Evolutionary conservation across 2,113 vertebrate species (phyloP), one percentile per base, ranked within the genome.

Genomic region (Pomatostomus ruficeps): DNA sequence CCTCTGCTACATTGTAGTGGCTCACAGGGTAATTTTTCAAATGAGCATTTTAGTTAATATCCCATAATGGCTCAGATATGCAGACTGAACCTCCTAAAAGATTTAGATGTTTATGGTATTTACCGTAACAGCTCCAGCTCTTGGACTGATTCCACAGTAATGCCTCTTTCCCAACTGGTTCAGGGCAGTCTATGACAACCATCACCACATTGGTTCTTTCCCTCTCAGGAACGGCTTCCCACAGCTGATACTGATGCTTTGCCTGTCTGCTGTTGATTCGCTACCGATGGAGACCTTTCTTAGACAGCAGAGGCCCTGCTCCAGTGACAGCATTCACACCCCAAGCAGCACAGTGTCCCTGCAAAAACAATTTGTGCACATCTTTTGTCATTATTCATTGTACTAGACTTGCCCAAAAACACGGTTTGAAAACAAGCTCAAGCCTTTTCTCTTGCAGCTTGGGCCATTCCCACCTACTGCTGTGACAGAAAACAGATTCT

Each of bases 21-120:
- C 92, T 90, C 85, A 87, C n/a, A 57, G 91, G 45, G 65, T 93
- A 94, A 91, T 97, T 95, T 95, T 96, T 95, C 96, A 96, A 96
- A 88, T 91, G 65, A 89, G 63, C 83, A 72, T 95, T 93, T 91
- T 84, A 84, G 92, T 82, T 94, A 85, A 96, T 96, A 89, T 92
- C 42, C 75, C 71, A 55, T 95, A 96, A 95, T 97, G 86, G 91
- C 57, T 81, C 68, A 93, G 73, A 86, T 90, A 95, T 73, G 79
- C 81, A 94, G 80, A 58, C 88, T 85, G 93, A 94, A 78, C 55
- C 79, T 86, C 88, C 91, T 95, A 74, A 77, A 96, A 95, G 92
- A 95, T 93, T 93, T 95, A 95, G 82, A 88, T 93, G 79, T 90
- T 93, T 91, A 88, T 88, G 79, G 91, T 88, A 71, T 88, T 92